Evolutionary conservation across 2,113 vertebrate genomes (phyloP), one percentile per base, ranked within the genome.

Genomic region (Myrmophylax atrothorax): DNA sequence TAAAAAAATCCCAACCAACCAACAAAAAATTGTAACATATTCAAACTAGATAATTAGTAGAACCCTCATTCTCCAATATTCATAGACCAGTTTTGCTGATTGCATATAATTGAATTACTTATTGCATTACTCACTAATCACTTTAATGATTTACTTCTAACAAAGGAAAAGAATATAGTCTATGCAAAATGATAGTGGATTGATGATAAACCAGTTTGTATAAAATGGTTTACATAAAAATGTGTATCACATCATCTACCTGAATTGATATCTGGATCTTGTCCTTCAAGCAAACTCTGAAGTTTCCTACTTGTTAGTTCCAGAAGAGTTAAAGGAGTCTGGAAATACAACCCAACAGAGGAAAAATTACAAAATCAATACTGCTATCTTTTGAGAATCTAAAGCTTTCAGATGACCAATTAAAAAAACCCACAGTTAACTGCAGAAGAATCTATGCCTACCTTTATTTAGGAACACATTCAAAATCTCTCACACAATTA

Each of bases 271-370:
- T 98, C 97, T 17, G 97, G 96, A 93, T 99, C 98, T 97, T 96
- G 97, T 64, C 98, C 98, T 92, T 97, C 96, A 44, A 98, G 97
- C 87, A 99, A 93, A 29, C 93, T 98, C 89, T 97, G 97, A 62
- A 99, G 89, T 67, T 97, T 98, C 88, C 94, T 98, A 83, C 96
- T 98, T 37, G 98, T 98, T 69, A 98, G 95, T 69, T 98, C 98
- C 93, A 98, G 91, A 92, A 99, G 97, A 72, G 96, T 98, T 90
- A 97, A 77, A 17, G 98, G 98, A 63, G 97, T 98, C 98, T 99
- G 76, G 90, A 96, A 97, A 84, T 35, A 89, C 10, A 63, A 77
- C 18, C 14, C 67, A 3, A 58, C 1, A 70, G 81, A 58, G 19
- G 47, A 89, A 84, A 52, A 6, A 16, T 81, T 53, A 81, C 13